Evolutionary conservation across 2,797 vertebrate species (phyloP).

Genomic region (Siniperca obscura): DNA sequence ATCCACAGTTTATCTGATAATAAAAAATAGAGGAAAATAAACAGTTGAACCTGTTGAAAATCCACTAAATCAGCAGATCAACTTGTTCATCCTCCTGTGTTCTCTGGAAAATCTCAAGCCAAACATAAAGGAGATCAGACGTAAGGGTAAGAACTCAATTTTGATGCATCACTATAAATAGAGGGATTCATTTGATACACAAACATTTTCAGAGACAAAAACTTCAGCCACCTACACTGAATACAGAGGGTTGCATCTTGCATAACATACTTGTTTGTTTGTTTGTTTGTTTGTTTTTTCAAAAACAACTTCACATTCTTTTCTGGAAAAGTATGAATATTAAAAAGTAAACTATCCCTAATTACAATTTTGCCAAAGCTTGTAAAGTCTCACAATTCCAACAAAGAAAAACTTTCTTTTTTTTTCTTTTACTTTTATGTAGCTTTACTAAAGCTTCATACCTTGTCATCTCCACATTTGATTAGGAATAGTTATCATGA

Average conservation of each 20-base stretch:
- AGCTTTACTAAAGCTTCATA: conserved; percentile 72
- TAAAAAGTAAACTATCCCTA: conserved; percentile 79
- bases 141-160: conserved; percentile 62
- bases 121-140: conserved; percentile 62
- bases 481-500: conserved; percentile 70
- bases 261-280: conserved; percentile 47
- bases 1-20: conserved; percentile 65
- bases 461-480: conserved; percentile 59
- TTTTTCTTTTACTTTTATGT: conserved; percentile 21
- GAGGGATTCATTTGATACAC: conserved; percentile 72
- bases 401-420: conserved; percentile 25
- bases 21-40: conserved; percentile 74
- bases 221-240: conserved; percentile 76
- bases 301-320: conserved; percentile 84
- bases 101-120: conserved; percentile 68
- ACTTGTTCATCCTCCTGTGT: conserved; percentile 55
- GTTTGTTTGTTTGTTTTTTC: conserved; percentile 47
- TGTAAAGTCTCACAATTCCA: conserved; percentile 67
- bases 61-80: conserved; percentile 66
- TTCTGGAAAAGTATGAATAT: conserved; percentile 83
- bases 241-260: conserved; percentile 71
- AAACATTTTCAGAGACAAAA: conserved; percentile 80
- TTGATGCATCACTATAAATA: conserved; percentile 75
- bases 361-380: conserved; percentile 66
- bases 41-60: conserved; percentile 69